Evolutionary conservation across 1,140 invertebrate genomes (phyloP).

Genomic region (Bathynomus jamesi): DNA sequence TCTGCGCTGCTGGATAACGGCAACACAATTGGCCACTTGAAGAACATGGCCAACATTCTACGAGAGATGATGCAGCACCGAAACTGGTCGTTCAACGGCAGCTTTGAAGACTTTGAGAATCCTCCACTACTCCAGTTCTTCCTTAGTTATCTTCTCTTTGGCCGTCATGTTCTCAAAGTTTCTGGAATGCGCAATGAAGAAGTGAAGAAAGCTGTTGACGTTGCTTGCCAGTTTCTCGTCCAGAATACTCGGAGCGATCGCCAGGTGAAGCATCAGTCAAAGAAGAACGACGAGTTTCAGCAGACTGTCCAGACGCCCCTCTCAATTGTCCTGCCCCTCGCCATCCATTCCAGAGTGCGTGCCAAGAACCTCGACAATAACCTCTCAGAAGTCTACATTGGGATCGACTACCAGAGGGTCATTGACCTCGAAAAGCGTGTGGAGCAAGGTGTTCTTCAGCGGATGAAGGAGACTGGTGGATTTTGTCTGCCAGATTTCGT

Average conservation of each 20-base stretch:
- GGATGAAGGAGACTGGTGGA: conserved; percentile 10
- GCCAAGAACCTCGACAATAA: conserved; percentile 7
- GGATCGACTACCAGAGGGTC: conserved; percentile 6
- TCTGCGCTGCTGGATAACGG: background rate
- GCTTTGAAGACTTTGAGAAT: conserved; percentile 4
- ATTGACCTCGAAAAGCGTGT: conserved; percentile 12
- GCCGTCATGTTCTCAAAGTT: background rate
- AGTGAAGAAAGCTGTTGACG: conserved; percentile 8
- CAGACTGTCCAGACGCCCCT: conserved; percentile 9
- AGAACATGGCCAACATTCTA: background rate
- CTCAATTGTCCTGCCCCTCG: conserved; percentile 4
- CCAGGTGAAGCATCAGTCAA: conserved; percentile 15
- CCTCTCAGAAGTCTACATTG: conserved; percentile 10
- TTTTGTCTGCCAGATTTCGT: conserved; percentile 11
- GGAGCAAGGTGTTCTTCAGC: conserved; percentile 14
- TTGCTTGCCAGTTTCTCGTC: conserved; percentile 4
- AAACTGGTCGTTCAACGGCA: background rate
- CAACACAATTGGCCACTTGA: background rate
- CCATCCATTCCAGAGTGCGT: conserved; percentile 6
- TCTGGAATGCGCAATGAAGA: too few relatives aligned
- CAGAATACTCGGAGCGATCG: too few relatives aligned
- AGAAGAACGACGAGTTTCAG: conserved; percentile 8
- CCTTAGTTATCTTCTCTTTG: background rate
- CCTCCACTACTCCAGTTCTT: background rate
- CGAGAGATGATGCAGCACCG: background rate